These are phyloP conservation scores for Rhynchonema sp. DNA, from an alignment of 2,888 invertebrate genomes.

Conservation along the genomic window DNA sequence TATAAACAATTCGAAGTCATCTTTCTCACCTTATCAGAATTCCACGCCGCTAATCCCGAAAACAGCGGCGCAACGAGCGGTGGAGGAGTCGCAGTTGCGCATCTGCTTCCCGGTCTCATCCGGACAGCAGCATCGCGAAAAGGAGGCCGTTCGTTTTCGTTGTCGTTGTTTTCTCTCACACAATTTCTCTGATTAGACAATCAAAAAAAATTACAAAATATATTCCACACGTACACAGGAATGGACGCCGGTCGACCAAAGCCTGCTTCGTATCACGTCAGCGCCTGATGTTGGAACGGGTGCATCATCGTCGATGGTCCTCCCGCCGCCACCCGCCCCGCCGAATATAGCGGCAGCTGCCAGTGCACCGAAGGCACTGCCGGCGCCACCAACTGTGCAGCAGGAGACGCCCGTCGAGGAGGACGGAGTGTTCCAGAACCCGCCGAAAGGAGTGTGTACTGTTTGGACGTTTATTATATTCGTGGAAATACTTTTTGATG, in stretches of 20 bases:
- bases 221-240: slow-evolving; percentile 37
- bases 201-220: too few relatives aligned
- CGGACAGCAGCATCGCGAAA: slow-evolving; percentile 61
- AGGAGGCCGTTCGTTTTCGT: slow-evolving; percentile 34
- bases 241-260: slow-evolving; percentile 55
- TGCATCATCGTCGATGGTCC: neutral
- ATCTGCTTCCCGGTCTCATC: slow-evolving; percentile 79
- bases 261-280: neutral
- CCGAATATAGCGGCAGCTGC: too few relatives aligned
- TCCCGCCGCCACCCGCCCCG: neutral
- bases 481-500: too few relatives aligned
- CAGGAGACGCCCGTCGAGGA: slow-evolving; percentile 13
- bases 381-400: slow-evolving; percentile 16
- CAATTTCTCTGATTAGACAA: neutral
- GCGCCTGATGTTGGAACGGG: neutral
- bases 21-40: slow-evolving; percentile 32
- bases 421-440: neutral
- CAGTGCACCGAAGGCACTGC: slow-evolving; percentile 30
- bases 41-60: slow-evolving; percentile 30
- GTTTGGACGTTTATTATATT: too few relatives aligned
- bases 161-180: neutral
- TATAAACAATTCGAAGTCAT: too few relatives aligned
- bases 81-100: slow-evolving; percentile 32
- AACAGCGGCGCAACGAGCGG: slow-evolving; percentile 32
- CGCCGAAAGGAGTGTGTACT: neutral